Evolutionary conservation across 2,113 vertebrate species (phyloP).

Genomic region (Phrynosoma platyrhinos): DNA sequence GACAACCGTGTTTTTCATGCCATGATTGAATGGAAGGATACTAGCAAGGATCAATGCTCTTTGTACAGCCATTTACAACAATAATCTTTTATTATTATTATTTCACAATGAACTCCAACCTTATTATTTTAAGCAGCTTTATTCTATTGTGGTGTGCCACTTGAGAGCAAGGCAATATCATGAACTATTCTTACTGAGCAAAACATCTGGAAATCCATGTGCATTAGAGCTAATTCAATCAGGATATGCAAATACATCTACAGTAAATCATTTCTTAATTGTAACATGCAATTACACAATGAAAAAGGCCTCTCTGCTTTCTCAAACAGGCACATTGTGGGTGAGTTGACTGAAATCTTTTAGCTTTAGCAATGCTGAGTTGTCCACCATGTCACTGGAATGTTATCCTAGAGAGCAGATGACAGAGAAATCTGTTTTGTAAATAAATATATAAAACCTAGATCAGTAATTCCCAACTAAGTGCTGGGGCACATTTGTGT

Average conservation of each 20-base stretch:
- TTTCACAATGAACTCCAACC: conserved; percentile 55
- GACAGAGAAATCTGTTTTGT: neutral
- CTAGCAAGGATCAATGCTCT: conserved; percentile 46
- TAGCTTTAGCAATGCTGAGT: neutral
- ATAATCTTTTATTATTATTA: conserved; percentile 65
- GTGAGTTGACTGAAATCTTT: neutral
- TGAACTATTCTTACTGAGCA: neutral
- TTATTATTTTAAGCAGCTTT: conserved; percentile 66
- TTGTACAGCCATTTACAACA: conserved; percentile 45
- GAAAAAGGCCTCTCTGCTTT: neutral
- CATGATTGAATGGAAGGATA: conserved; percentile 62
- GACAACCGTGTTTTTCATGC: conserved; percentile 48
- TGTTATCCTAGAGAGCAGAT: neutral
- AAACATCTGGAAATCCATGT: conserved; percentile 21
- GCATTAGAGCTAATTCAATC: conserved; percentile 28
- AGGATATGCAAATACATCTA: conserved; percentile 24
- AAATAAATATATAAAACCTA: neutral
- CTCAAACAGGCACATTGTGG: conserved; percentile 8
- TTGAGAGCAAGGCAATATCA: conserved; percentile 39
- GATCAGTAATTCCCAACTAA: neutral
- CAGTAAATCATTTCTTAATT: conserved; percentile 35
- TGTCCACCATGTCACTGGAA: neutral
- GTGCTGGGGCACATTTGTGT: neutral
- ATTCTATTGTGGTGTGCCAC: conserved; percentile 51
- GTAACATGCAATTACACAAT: conserved; percentile 34